Percentiles rank a stretch among this genome's conserved stretches.
Conservation (phyloP, 1,140 invertebrate genomes). For the Chrysoperla carnea region DNA sequence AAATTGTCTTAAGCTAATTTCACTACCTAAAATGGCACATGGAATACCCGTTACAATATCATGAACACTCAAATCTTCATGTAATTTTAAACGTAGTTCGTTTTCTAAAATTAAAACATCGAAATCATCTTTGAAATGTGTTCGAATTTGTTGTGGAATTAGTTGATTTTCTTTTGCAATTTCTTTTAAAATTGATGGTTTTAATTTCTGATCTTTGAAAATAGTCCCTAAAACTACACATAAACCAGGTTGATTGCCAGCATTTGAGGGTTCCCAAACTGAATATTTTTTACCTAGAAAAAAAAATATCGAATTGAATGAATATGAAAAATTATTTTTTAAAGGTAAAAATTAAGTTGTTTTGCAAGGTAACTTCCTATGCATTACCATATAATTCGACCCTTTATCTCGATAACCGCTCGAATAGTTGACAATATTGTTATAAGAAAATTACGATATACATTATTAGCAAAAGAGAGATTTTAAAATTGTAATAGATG, state of each 20-base stretch:
- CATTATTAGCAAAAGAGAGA: no score
- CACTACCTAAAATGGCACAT: constrained; percentile 53
- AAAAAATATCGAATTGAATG: constrained; percentile 15
- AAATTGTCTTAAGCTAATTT: constrained; percentile 49
- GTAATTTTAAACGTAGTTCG: constrained; percentile 65
- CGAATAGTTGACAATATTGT: no score
- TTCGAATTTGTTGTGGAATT: constrained; percentile 47
- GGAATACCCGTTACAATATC: constrained; percentile 57
- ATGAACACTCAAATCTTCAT: constrained; percentile 36
- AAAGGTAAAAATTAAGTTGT: no score
- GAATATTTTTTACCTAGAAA: constrained; percentile 26
- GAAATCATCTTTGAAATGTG: constrained; percentile 44
- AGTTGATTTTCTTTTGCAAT: constrained; percentile 76
- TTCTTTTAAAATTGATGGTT: constrained; percentile 85
- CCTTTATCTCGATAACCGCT: background rate
- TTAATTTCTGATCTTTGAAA: constrained; percentile 81
- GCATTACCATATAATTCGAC: no score
- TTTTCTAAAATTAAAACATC: constrained; percentile 83
- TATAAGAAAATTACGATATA: no score
- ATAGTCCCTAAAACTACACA: constrained; percentile 78
- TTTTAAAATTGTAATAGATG: no score
- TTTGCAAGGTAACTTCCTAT: no score
- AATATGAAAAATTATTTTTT: no score
- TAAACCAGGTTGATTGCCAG: constrained; percentile 39
- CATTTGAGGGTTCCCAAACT: constrained; percentile 48